Conservation (phyloP, 2,888 invertebrate species). For the Brachylomia viminalis region DNA sequence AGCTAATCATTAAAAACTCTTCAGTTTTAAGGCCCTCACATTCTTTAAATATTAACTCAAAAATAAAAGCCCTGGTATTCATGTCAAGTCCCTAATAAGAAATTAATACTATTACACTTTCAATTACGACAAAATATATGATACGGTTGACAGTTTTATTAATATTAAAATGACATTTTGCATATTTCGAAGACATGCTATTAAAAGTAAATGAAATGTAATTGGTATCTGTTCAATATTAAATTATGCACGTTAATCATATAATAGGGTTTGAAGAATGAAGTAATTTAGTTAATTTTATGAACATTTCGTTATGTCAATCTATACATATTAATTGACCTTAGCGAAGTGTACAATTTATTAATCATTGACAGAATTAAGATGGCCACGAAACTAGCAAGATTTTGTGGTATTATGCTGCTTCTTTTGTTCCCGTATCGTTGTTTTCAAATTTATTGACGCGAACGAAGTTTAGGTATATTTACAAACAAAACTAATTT, state of each 20-base stretch:
- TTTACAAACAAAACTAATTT: no score
- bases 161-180: constrained; percentile 56
- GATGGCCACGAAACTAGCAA: neutral
- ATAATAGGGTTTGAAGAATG: constrained; percentile 27
- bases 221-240: constrained; percentile 25
- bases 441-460: neutral
- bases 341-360: no score
- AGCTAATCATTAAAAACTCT: neutral
- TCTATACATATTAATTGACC: constrained; percentile 15
- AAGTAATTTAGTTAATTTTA: constrained; percentile 44
- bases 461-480: no score
- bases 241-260: constrained; percentile 26
- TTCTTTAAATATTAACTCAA: neutral
- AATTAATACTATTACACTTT: constrained; percentile 40
- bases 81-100: constrained; percentile 16
- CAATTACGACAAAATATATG: constrained; percentile 35
- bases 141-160: constrained; percentile 49
- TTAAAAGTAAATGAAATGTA: constrained; percentile 54
- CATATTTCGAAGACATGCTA: constrained; percentile 42
- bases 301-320: constrained; percentile 47
- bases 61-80: constrained; percentile 3
- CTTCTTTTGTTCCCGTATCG: neutral
- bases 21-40: neutral
- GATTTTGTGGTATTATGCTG: neutral
- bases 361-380: neutral